Evolutionary conservation across 2,888 invertebrate species (phyloP).

Genomic region (Eristalis tenax): DNA sequence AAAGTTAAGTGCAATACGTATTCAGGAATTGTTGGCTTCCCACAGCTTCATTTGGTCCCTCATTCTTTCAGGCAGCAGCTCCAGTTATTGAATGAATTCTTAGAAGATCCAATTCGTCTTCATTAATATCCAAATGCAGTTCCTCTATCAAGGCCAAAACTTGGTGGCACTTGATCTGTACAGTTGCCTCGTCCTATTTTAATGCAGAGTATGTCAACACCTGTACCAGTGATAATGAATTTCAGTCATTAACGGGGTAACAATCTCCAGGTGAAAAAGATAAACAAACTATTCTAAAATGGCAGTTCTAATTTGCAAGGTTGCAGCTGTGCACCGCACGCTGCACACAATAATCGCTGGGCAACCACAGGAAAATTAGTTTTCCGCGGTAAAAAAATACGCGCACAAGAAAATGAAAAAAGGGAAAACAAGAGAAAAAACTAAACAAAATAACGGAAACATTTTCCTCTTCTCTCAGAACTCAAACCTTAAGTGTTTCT

Average conservation of each 20-base stretch:
- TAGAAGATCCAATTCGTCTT: too few species aligned
- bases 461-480: slow-evolving; percentile 3
- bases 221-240: background rate
- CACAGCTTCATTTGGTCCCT: too few species aligned
- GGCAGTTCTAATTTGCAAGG: slow-evolving; percentile 16
- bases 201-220: background rate
- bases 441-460: background rate
- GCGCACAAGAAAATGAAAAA: background rate
- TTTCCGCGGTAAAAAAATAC: slow-evolving; percentile 14
- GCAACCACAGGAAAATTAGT: slow-evolving; percentile 36
- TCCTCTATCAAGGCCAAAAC: too few species aligned
- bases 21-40: too few species aligned
- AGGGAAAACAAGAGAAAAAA: background rate
- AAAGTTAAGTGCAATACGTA: too few species aligned
- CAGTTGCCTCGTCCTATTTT: too few species aligned
- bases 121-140: too few species aligned
- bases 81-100: too few species aligned
- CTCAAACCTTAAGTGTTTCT: slow-evolving; percentile 26
- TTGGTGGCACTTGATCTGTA: too few species aligned
- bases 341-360: slow-evolving; percentile 3
- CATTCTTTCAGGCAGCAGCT: too few species aligned
- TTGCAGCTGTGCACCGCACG: background rate
- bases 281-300: background rate
- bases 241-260: slow-evolving; percentile 5
- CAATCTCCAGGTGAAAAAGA: slow-evolving; percentile 8